These are phyloP conservation scores for Bradypus variegatus DNA, from an alignment of 2,797 vertebrate species.

Conservation along the genomic window DNA sequence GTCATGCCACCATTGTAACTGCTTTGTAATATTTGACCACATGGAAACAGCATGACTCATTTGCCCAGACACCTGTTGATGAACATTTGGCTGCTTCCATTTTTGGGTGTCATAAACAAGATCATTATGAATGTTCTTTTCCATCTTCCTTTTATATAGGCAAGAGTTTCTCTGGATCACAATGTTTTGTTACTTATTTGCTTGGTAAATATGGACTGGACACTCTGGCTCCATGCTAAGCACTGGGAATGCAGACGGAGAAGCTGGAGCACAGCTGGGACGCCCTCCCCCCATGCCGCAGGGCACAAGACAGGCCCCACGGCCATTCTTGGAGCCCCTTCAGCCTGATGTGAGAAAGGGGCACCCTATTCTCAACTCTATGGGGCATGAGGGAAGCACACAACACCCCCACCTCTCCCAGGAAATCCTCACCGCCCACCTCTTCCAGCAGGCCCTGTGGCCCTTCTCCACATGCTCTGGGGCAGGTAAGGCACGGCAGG, in stretches of 20 bases:
- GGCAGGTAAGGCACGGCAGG: fast-evolving
- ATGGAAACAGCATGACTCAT: fast-evolving
- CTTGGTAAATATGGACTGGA: not conserved
- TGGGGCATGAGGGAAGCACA: too few relatives aligned
- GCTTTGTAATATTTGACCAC: fast-evolving
- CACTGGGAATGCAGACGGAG: fast-evolving
- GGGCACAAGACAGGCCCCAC: not conserved
- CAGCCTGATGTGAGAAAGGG: not conserved
- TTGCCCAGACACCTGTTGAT: fast-evolving
- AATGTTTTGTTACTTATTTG: not conserved
- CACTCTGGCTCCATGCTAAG: not conserved
- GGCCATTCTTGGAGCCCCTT: not conserved
- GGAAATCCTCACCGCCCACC: fast-evolving
- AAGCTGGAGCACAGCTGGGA: not conserved
- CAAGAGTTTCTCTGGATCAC: not conserved
- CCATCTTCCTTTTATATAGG: fast-evolving
- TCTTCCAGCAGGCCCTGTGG: fast-evolving
- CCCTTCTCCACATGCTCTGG: fast-evolving
- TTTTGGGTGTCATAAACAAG: fast-evolving
- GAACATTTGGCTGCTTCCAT: fast-evolving
- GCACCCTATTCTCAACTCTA: not conserved
- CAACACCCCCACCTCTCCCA: fast-evolving
- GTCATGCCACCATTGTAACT: fast-evolving
- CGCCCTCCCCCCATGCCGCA: fast-evolving
- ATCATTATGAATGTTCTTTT: fast-evolving